Conservation (phyloP, 2,113 vertebrate species). For the Chloebia gouldiae region DNA sequence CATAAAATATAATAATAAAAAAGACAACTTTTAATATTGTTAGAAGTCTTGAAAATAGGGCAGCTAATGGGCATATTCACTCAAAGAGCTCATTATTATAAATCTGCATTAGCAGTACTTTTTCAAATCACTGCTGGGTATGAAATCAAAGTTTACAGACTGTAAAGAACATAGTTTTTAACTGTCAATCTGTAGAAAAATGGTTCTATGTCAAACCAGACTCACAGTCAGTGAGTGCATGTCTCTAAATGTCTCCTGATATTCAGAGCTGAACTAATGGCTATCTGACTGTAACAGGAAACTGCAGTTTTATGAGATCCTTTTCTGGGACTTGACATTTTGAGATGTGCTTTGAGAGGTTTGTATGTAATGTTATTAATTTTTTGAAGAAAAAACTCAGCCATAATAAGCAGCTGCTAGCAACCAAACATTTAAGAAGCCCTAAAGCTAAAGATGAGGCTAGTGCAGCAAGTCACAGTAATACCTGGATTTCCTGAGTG, state of each 20-base stretch:
- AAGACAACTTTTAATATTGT: neutral
- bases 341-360: neutral
- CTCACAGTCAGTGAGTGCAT: neutral
- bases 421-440: neutral
- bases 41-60: slow-evolving; percentile 5
- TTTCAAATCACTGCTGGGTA: slow-evolving; percentile 14
- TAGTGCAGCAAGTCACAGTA: neutral
- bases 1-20: neutral
- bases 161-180: neutral
- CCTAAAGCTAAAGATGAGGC: neutral
- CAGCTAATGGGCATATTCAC: neutral
- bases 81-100: slow-evolving; percentile 21
- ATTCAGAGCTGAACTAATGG: slow-evolving; percentile 33
- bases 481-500: neutral
- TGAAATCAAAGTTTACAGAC: slow-evolving; percentile 12
- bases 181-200: neutral
- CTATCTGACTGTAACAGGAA: neutral
- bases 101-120: slow-evolving; percentile 41
- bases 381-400: accelerated
- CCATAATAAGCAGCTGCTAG: neutral
- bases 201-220: neutral
- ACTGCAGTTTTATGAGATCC: neutral
- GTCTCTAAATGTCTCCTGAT: neutral
- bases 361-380: neutral
- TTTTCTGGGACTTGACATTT: neutral